phyloP scores from a whole-genome alignment of 2,113 vertebrate species.

The Pseudolaguvia tuberculata region DNA sequence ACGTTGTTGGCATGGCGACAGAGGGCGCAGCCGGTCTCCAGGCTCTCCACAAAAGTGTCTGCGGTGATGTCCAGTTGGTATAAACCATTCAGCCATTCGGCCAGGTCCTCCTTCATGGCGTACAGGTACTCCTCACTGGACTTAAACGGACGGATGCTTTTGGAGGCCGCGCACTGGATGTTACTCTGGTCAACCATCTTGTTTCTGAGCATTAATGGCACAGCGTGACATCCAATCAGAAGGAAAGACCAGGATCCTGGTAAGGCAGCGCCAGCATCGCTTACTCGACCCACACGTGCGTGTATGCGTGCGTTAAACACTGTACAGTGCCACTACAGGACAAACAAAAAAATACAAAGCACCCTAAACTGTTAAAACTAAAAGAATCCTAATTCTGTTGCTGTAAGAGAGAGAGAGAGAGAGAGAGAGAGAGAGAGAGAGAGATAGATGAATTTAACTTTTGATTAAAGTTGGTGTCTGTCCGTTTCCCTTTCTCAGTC shows the following conservation, averaged over 20 bases:
- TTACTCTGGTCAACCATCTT: conserved; percentile 77
- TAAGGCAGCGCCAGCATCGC: conserved; percentile 39
- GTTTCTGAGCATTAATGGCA: conserved; percentile 41
- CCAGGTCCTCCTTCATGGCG: conserved; percentile 97
- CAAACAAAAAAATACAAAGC: background rate
- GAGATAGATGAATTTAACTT: too few relatives aligned
- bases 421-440: too few relatives aligned
- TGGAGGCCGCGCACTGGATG: conserved; percentile 71
- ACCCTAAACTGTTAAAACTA: background rate
- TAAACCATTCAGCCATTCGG: conserved; percentile 89
- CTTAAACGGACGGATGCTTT: conserved; percentile 83
- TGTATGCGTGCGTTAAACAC: background rate
- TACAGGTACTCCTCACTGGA: conserved; percentile 91
- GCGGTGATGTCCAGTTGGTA: conserved; percentile 76
- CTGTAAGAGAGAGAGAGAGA: too few relatives aligned
- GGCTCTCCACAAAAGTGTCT: conserved; percentile 81
- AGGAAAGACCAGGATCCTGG: conserved; percentile 50
- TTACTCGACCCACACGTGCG: background rate
- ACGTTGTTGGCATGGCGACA: conserved; percentile 88
- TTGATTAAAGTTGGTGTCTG: too few relatives aligned
- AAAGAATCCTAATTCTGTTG: too few relatives aligned
- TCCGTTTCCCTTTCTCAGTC: too few relatives aligned
- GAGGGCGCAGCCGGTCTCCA: conserved; percentile 83
- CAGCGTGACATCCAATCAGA: conserved; percentile 49
- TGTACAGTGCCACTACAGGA: background rate